Conservation (phyloP, 2,888 invertebrate genomes). For the Mesorhabditis belari region DNA sequence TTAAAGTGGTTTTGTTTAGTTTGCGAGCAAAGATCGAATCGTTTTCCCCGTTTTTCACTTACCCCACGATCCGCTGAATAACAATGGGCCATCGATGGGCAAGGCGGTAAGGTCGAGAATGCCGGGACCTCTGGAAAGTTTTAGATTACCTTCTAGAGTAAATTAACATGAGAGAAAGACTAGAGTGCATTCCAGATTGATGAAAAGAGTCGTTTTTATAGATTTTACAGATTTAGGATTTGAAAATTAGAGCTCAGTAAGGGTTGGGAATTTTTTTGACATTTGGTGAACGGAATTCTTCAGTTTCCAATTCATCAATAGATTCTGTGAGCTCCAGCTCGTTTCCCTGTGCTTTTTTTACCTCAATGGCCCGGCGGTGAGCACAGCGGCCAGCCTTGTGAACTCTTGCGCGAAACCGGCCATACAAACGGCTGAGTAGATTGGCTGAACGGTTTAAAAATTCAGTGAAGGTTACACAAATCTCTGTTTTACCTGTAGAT, state of each 20-base stretch:
- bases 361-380: constrained; percentile 49
- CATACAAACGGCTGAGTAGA: constrained; percentile 50
- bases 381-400: constrained; percentile 46
- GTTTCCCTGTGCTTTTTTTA: too few species aligned
- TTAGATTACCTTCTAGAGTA: constrained; percentile 5
- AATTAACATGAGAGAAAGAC: too few species aligned
- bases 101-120: constrained; percentile 52
- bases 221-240: too few species aligned
- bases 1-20: neutral
- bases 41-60: neutral
- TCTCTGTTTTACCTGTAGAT: constrained; percentile 37
- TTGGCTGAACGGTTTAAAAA: constrained; percentile 33
- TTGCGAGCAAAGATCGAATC: too few species aligned
- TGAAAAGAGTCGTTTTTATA: too few species aligned
- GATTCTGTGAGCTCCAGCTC: too few species aligned
- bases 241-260: too few species aligned
- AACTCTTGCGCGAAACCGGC: constrained; percentile 36
- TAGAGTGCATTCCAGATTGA: too few species aligned
- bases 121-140: constrained; percentile 36
- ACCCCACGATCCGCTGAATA: constrained; percentile 52
- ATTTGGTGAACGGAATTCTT: too few species aligned
- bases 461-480: neutral
- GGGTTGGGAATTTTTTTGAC: too few species aligned
- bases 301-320: too few species aligned
- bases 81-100: constrained; percentile 45